A percentile compares a stretch with the other conserved stretches of the same genome.
These are phyloP conservation scores for Labrus mixtus DNA, from an alignment of 2,113 vertebrate species.

Conservation along the genomic window DNA sequence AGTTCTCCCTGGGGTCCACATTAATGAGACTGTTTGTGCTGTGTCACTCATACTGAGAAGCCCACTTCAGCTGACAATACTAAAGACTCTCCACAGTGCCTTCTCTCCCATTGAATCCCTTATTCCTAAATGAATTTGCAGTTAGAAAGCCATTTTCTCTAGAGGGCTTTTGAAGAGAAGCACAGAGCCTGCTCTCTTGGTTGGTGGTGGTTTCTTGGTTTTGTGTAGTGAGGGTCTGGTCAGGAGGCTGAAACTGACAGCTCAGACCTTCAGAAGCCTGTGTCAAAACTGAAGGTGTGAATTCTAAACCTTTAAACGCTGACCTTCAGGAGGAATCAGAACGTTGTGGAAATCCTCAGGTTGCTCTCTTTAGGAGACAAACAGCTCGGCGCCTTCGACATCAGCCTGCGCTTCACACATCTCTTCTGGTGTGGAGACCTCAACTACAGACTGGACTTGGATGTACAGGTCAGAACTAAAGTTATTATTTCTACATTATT, in stretches of 20 bases:
- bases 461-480: constrained; percentile 78
- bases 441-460: constrained; percentile 86
- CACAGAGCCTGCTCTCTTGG: constrained; percentile 25
- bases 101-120: constrained; percentile 16
- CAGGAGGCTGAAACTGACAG: constrained; percentile 64
- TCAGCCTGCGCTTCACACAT: constrained; percentile 86
- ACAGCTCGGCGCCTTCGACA: constrained; percentile 83
- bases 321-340: constrained; percentile 88
- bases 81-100: no score
- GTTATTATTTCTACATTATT: not conserved
- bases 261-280: constrained; percentile 69
- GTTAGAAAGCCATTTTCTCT: constrained; percentile 51
- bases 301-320: no score
- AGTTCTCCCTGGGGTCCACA: constrained; percentile 18
- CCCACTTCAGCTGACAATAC: constrained; percentile 23
- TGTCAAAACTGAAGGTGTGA: no score
- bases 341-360: constrained; percentile 84
- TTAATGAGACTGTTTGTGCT: constrained; percentile 30
- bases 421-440: constrained; percentile 89
- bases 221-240: constrained; percentile 74
- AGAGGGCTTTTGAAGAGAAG: constrained; percentile 36
- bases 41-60: constrained; percentile 37
- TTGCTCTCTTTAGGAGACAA: constrained; percentile 84
- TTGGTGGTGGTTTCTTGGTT: constrained; percentile 42
- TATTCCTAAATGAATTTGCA: constrained; percentile 51